phyloP scores from a whole-genome alignment of 2,113 vertebrate species.

The Oncorhynchus mykiss region DNA sequence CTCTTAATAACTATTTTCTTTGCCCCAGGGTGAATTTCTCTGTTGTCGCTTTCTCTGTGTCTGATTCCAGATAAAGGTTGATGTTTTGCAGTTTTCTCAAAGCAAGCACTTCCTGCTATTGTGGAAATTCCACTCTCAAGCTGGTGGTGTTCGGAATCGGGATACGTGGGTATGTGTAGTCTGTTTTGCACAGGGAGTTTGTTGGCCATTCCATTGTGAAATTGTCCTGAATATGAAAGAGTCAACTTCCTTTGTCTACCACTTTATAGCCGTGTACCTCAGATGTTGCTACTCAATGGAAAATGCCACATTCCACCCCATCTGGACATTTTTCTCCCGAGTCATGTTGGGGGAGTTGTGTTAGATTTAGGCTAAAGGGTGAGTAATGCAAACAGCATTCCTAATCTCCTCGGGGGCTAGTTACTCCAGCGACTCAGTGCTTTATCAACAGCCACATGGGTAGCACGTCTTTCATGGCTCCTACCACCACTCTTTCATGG shows the following conservation, averaged over 20 bases:
- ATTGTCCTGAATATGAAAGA: neutral
- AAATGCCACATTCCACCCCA: neutral
- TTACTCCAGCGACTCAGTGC: neutral
- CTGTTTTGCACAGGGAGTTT: neutral
- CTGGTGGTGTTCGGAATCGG: neutral
- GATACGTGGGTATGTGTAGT: neutral
- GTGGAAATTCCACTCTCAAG: neutral
- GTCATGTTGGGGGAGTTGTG: neutral
- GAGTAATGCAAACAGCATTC: conserved; percentile 1
- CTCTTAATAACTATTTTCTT: conserved; percentile 8
- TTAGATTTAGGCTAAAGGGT: neutral
- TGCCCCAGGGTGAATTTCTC: conserved; percentile 6
- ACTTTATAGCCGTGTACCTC: too few relatives aligned
- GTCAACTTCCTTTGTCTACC: too few relatives aligned
- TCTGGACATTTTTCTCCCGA: neutral
- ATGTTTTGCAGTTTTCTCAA: conserved; percentile 11
- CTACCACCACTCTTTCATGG: neutral
- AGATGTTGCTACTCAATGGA: neutral
- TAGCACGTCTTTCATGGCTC: conserved; percentile 8
- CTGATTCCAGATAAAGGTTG: conserved; percentile 15
- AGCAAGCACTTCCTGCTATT: conserved; percentile 25
- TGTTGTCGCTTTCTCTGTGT: neutral
- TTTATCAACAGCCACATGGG: neutral
- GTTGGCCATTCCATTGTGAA: neutral
- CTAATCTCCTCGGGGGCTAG: neutral